These are phyloP conservation scores for Heliconius aoede DNA, from an alignment of 2,888 invertebrate genomes.

Conservation along the genomic window DNA sequence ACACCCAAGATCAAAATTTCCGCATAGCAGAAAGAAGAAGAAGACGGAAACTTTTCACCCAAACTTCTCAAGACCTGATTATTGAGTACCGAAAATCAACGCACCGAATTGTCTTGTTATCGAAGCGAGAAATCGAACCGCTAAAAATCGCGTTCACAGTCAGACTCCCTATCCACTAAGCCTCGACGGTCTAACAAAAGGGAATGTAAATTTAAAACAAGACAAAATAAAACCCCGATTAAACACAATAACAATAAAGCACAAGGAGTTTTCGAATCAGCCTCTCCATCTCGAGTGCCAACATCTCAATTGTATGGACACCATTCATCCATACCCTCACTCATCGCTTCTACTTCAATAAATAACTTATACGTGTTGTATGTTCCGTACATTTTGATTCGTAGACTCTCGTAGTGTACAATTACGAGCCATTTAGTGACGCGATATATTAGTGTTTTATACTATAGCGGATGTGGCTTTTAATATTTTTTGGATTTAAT, in stretches of 20 bases:
- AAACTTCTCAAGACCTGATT: too few species aligned
- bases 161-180: not conserved
- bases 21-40: too few species aligned
- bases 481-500: not conserved
- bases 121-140: too few species aligned
- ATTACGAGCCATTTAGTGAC: constrained; percentile 47
- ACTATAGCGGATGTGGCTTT: constrained; percentile 29
- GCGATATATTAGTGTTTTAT: constrained; percentile 35
- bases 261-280: constrained; percentile 39
- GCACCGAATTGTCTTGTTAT: too few species aligned
- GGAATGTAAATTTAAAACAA: not conserved
- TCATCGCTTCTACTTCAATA: constrained; percentile 55
- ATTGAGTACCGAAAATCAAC: too few species aligned
- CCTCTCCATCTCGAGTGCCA: constrained; percentile 55
- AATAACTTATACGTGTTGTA: constrained; percentile 43
- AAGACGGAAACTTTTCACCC: too few species aligned
- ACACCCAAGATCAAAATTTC: too few species aligned
- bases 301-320: constrained; percentile 65
- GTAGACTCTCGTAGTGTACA: constrained; percentile 48
- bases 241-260: constrained; percentile 34
- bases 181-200: not conserved
- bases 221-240: not conserved
- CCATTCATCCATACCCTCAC: constrained; percentile 62
- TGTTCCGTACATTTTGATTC: constrained; percentile 47
- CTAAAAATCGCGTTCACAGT: too few species aligned